Conservation (phyloP, 2,113 vertebrate species). For the Heteronetta atricapilla region DNA sequence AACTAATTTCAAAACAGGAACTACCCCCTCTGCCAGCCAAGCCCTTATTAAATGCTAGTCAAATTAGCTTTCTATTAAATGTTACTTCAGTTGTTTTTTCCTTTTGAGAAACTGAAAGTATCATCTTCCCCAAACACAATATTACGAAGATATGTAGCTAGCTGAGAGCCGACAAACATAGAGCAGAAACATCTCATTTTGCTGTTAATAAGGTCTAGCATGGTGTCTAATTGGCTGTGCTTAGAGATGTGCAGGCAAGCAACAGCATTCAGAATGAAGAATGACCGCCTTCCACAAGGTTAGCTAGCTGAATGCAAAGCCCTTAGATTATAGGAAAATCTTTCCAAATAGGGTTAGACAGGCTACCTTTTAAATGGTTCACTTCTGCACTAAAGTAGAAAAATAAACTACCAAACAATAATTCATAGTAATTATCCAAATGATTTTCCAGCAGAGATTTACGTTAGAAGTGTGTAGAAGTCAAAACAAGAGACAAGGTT, state of each 20-base stretch:
- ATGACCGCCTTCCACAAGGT: neutral
- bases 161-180: neutral
- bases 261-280: neutral
- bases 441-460: conserved; percentile 11
- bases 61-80: neutral
- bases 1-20: neutral
- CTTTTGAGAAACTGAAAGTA: neutral
- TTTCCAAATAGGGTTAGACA: neutral
- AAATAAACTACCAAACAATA: neutral
- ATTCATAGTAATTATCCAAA: neutral
- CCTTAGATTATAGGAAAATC: neutral
- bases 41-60: neutral
- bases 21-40: rapidly evolving
- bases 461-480: neutral
- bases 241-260: neutral
- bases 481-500: neutral
- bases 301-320: neutral
- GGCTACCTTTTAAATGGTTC: neutral
- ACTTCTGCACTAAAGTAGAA: neutral
- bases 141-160: neutral
- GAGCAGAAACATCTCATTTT: neutral
- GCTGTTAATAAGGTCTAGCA: neutral
- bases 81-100: neutral
- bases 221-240: neutral
- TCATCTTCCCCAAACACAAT: neutral